These are phyloP conservation scores for Cyprinus carpio DNA, from an alignment of 2,113 vertebrate genomes.

Conservation along the genomic window DNA sequence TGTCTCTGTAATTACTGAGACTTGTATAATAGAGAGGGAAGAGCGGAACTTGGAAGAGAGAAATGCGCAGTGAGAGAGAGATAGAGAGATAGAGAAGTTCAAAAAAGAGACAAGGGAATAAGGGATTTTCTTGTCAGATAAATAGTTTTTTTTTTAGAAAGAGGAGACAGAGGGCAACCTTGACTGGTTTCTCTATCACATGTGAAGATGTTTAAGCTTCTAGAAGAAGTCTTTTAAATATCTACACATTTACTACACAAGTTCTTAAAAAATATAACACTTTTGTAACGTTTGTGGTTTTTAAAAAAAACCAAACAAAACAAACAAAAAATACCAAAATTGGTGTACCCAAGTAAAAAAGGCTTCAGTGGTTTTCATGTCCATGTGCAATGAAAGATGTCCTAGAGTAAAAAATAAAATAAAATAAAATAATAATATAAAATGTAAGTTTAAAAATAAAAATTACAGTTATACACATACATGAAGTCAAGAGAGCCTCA, in stretches of 20 bases:
- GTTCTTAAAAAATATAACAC: background rate
- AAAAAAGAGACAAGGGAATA: background rate
- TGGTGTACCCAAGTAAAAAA: background rate
- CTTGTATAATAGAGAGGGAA: background rate
- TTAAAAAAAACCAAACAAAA: too few species aligned
- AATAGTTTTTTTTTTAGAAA: slow-evolving; percentile 1
- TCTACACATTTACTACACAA: background rate
- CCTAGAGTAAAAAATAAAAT: background rate
- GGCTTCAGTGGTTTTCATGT: background rate
- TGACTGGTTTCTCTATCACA: background rate
- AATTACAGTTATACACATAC: too few species aligned
- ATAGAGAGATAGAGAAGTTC: background rate
- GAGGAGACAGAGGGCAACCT: background rate
- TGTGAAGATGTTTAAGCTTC: too few species aligned
- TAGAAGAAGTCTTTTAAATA: background rate
- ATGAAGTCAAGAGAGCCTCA: too few species aligned
- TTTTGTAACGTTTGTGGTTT: background rate
- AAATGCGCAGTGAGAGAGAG: background rate
- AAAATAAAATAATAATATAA: too few species aligned
- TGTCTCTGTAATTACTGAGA: slow-evolving; percentile 45
- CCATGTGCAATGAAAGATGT: background rate
- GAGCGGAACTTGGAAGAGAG: background rate
- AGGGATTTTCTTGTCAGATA: slow-evolving; percentile 5
- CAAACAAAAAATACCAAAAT: background rate
- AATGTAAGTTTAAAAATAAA: background rate